Percentiles rank a stretch among this genome's conserved stretches.
phyloP scores from a whole-genome alignment of 1,140 invertebrate species.

The Lethrus apterus region DNA sequence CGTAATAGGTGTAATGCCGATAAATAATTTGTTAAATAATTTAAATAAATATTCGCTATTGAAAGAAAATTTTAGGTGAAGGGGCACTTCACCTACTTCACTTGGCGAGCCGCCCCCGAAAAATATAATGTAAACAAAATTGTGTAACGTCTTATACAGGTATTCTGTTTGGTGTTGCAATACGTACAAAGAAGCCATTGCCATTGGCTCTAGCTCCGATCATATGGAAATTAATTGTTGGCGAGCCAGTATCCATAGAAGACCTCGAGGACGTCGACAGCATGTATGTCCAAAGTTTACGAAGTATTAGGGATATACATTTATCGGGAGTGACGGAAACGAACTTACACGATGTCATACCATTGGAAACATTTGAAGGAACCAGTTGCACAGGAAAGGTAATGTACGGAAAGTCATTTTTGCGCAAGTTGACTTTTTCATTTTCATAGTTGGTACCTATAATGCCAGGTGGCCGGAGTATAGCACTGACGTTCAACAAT shows the following conservation, averaged over 20 bases:
- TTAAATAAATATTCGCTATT: too few relatives aligned
- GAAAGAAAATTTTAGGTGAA: too few relatives aligned
- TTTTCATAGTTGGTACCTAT: constrained; percentile 47
- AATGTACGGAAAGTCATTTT: neutral
- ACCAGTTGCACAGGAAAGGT: constrained; percentile 51
- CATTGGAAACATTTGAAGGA: constrained; percentile 57
- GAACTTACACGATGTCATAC: constrained; percentile 60
- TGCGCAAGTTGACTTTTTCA: too few relatives aligned
- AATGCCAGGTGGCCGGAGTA: constrained; percentile 51
- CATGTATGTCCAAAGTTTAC: constrained; percentile 54
- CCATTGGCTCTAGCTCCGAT: constrained; percentile 56
- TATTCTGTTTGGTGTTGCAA: constrained; percentile 52
- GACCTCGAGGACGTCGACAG: constrained; percentile 61
- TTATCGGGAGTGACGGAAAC: constrained; percentile 51
- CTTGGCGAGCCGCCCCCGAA: too few relatives aligned
- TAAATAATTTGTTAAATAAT: too few relatives aligned
- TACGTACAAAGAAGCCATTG: constrained; percentile 53
- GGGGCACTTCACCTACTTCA: too few relatives aligned
- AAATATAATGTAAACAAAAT: too few relatives aligned
- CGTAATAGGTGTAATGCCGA: too few relatives aligned
- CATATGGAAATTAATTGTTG: constrained; percentile 60
- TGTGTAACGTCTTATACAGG: too few relatives aligned
- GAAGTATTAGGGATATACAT: constrained; percentile 53
- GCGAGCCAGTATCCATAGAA: constrained; percentile 50
- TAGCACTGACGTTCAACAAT: constrained; percentile 56